These are phyloP conservation scores for Panthera tigris DNA, from an alignment of 2,113 vertebrate species.

Conservation along the genomic window DNA sequence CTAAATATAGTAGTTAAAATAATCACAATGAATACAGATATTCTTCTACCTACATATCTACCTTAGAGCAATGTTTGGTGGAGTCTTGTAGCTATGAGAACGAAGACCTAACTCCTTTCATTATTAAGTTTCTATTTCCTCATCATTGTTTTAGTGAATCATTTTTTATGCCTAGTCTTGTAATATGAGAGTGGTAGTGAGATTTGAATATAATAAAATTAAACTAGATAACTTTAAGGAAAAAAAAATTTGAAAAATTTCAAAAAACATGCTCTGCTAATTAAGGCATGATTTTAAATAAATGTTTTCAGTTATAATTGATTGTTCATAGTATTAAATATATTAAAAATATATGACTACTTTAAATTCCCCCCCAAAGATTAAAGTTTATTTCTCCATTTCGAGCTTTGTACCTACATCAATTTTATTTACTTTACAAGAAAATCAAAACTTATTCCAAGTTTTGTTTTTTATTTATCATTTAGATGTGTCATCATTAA, in stretches of 20 bases:
- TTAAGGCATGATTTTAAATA: not conserved
- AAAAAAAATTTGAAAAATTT: not conserved
- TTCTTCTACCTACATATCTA: not conserved
- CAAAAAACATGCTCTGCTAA: not conserved
- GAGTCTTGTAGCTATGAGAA: not conserved
- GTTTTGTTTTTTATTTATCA: not conserved
- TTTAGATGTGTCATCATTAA: not conserved
- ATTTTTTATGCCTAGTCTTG: not conserved
- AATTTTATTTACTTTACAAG: not conserved
- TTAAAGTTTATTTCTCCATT: not conserved
- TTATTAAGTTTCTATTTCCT: not conserved
- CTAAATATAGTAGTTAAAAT: not conserved
- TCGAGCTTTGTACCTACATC: not conserved
- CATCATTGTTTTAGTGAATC: not conserved
- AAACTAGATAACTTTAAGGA: not conserved
- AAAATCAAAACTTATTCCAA: not conserved
- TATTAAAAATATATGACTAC: not conserved
- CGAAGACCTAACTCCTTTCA: not conserved
- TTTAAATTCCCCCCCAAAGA: not conserved
- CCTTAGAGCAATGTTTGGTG: not conserved
- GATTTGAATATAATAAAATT: not conserved
- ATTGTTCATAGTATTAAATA: not conserved
- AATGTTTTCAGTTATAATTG: not conserved
- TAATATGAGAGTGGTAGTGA: not conserved
- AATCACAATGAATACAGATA: not conserved